These are phyloP conservation scores for Scrobipalpa costella DNA, from an alignment of 2,888 invertebrate genomes.

Conservation along the genomic window DNA sequence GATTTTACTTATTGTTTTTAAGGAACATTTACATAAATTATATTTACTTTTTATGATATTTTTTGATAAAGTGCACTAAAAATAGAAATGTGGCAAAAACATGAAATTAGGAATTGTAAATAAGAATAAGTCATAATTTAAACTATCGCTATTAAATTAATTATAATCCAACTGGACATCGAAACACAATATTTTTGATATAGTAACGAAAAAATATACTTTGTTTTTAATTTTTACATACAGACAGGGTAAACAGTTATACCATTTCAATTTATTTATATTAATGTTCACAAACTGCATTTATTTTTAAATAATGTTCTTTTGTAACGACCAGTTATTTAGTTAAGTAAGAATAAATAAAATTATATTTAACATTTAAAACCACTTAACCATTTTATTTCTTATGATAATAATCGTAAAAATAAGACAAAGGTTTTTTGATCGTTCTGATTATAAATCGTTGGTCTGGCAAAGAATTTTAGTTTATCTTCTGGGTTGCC, in stretches of 20 bases:
- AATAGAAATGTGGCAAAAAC: background rate
- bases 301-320: constrained; percentile 5
- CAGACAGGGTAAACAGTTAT: background rate
- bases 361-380: constrained; percentile 28
- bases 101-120: background rate
- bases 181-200: no score
- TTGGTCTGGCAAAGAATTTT: no score
- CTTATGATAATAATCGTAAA: background rate
- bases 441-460: no score
- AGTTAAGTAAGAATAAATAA: constrained; percentile 29
- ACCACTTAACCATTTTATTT: background rate
- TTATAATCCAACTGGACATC: background rate
- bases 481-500: no score
- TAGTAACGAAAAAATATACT: no score
- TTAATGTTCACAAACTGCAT: background rate
- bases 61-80: background rate
- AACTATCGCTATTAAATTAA: background rate
- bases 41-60: background rate
- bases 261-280: background rate
- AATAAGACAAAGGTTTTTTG: no score
- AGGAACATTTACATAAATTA: background rate
- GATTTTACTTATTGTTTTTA: constrained; percentile 26
- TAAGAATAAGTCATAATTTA: background rate
- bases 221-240: background rate
- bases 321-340: background rate